Conservation (phyloP, 2,888 invertebrate species). For the Drosophila cracens region DNA sequence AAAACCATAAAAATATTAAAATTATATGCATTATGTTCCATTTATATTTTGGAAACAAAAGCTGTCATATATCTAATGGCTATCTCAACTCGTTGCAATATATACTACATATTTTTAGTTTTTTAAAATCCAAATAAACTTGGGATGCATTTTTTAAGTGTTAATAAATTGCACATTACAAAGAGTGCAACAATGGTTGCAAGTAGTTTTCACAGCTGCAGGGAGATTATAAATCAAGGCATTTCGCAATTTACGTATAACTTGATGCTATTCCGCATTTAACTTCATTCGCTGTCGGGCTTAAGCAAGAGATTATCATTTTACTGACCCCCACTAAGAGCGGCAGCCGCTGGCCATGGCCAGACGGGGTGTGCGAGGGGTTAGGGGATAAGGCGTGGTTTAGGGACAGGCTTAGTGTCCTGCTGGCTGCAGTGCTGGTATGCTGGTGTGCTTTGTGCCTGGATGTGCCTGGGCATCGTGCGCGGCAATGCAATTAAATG, state of each 20-base stretch:
- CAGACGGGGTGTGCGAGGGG: not conserved
- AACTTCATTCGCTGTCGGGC: slow-evolving; percentile 51
- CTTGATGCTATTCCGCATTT: slow-evolving; percentile 39
- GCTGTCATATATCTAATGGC: not conserved
- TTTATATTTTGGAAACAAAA: not conserved
- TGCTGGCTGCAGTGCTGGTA: slow-evolving; percentile 24
- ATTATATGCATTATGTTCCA: not conserved
- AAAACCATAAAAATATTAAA: not conserved
- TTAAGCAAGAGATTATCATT: slow-evolving; percentile 67
- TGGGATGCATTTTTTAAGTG: not conserved
- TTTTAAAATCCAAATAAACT: too few relatives aligned
- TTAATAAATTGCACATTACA: slow-evolving; percentile 24
- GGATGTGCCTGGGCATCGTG: slow-evolving; percentile 35
- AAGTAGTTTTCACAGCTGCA: slow-evolving; percentile 16
- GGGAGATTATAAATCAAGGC: slow-evolving; percentile 60
- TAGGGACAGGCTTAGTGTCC: slow-evolving; percentile 60
- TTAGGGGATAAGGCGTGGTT: not conserved
- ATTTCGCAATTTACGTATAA: slow-evolving; percentile 27
- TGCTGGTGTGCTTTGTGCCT: slow-evolving; percentile 16
- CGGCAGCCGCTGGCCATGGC: slow-evolving; percentile 20
- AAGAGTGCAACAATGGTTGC: not conserved
- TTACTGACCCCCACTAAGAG: slow-evolving; percentile 15
- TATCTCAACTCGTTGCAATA: not conserved
- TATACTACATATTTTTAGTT: too few relatives aligned
- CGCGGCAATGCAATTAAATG: slow-evolving; percentile 77